Evolutionary conservation across 2,888 invertebrate species (phyloP).

Genomic region (Esperia sulphurella): DNA sequence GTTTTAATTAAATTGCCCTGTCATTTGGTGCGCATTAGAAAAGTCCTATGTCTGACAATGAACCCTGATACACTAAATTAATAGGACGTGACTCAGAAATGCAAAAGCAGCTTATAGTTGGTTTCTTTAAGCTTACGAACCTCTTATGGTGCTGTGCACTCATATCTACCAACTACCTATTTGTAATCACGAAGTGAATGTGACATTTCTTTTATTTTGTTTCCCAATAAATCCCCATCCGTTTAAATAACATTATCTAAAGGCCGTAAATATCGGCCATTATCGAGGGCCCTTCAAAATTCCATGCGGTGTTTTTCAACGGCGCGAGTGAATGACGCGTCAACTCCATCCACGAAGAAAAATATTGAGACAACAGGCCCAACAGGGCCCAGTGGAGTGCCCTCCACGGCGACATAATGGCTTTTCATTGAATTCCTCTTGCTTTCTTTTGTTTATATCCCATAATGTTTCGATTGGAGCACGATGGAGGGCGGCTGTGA

Average conservation of each 20-base stretch:
- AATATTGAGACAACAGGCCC: slow-evolving; percentile 75
- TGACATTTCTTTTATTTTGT: slow-evolving; percentile 52
- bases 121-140: too few species aligned
- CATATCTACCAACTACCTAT: neutral
- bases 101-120: too few species aligned
- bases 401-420: slow-evolving; percentile 73
- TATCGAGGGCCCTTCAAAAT: slow-evolving; percentile 73
- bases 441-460: slow-evolving; percentile 78
- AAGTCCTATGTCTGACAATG: too few species aligned
- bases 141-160: too few species aligned
- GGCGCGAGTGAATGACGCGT: slow-evolving; percentile 68
- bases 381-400: slow-evolving; percentile 42
- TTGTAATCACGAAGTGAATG: slow-evolving; percentile 18
- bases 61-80: too few species aligned
- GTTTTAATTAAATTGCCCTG: too few species aligned
- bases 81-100: too few species aligned
- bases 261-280: slow-evolving; percentile 75
- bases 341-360: slow-evolving; percentile 72
- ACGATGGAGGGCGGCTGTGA: slow-evolving; percentile 73
- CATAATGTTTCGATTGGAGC: slow-evolving; percentile 76
- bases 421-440: slow-evolving; percentile 76
- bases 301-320: slow-evolving; percentile 71
- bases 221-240: slow-evolving; percentile 56
- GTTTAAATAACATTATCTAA: slow-evolving; percentile 71
- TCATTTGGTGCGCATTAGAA: too few species aligned